Base-by-base conservation (phyloP, 2,888 invertebrate genomes). In the Marronus borbonicus region DNA sequence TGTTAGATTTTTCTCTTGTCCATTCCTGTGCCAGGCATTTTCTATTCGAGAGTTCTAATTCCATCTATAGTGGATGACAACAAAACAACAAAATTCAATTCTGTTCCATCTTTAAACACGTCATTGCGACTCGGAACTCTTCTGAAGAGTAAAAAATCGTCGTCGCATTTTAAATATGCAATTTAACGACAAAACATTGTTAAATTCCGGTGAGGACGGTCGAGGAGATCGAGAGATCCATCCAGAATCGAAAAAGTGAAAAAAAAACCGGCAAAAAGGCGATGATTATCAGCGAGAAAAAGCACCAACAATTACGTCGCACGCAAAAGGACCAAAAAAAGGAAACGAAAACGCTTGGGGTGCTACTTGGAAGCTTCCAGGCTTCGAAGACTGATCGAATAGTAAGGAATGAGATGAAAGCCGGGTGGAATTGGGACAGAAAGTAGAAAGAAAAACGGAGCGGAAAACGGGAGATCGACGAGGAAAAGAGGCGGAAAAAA, bases 241-340 rank as follows among this genome's bases (percentile, higher is more conserved):
- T 44, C 44, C 44, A 44, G 44, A 44, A 44, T 44, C 44, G 44
- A 8, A 44, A 44, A 12, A 44, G 12, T 2, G 55, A 55, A 2
- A n/a, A 55, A 52, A 17, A 14, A 14, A 52, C 17, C 1, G 0
- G 55, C 17, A 55, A 55, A 55, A 55, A 8, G n/a, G 7, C 17
- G 55, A 55, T 17, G 55, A 55, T 44, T 44, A 44, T 44, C 44
- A 12, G 44, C 44, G 44, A 55, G 55, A 17, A 55, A 55, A 20
- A n/a, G 55, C 55, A 20, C 55, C 17, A 55, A 55, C 55, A 55
- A 55, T 55, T 55, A 55, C 55, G 55, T 55, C 55, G 55, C 55
- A 20, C 20, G n/a, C 55, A 20, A 55, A 55, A 55, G 17, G 7
- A 0, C 17, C 4, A 17, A 20, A 20, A 55, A 55, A 55, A 1